Evolutionary conservation across 1,140 invertebrate species (phyloP).

Genomic region (Triops longicaudatus): DNA sequence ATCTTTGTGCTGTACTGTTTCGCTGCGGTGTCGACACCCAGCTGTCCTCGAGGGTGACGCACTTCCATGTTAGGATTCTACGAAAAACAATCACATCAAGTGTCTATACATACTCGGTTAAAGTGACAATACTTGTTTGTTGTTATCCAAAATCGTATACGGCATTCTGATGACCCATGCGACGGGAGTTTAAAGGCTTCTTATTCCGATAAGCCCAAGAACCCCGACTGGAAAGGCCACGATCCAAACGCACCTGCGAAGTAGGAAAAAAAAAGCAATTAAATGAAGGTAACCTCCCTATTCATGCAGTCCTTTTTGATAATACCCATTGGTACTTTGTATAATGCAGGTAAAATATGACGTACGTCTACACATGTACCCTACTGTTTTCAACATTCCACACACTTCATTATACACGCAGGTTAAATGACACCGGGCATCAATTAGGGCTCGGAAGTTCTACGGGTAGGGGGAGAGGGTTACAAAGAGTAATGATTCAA

Average conservation of each 20-base stretch:
- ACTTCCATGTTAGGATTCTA: not conserved
- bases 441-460: too few species aligned
- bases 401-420: not conserved
- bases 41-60: slow-evolving; percentile 6
- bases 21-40: slow-evolving; percentile 18
- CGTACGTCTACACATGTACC: too few species aligned
- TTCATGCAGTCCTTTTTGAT: not conserved
- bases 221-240: not conserved
- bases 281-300: not conserved
- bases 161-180: not conserved
- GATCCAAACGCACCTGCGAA: not conserved
- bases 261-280: not conserved
- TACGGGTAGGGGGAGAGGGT: too few species aligned
- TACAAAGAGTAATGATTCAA: too few species aligned
- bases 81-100: not conserved
- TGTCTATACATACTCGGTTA: not conserved
- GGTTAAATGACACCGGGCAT: too few species aligned
- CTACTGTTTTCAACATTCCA: not conserved
- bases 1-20: slow-evolving; percentile 21
- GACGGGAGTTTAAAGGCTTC: not conserved
- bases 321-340: not conserved
- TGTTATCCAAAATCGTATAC: slow-evolving; percentile 3
- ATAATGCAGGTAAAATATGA: not conserved
- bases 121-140: not conserved
- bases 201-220: not conserved